Base-by-base conservation (phyloP, 2,888 invertebrate genomes). In the Agrilus biguttatus region DNA sequence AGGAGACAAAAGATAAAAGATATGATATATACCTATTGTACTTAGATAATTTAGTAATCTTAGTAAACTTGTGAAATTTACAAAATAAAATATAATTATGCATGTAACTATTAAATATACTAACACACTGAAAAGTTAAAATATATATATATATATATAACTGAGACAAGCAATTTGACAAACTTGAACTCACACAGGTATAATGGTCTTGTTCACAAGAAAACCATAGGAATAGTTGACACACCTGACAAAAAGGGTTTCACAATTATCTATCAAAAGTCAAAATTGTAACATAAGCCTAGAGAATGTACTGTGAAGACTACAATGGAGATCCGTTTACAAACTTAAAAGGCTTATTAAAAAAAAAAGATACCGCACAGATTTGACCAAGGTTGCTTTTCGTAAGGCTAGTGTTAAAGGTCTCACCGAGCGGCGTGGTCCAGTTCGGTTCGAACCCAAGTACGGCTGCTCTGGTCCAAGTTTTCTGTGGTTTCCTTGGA, bases 161-260 rank as follows among this genome's bases (percentile, higher is more conserved):
- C n/a, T n/a, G 92, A 97, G 68, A 78, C 90, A 33, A 88, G 86
- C 71, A 97, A 97, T 70, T 75, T 97, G 69, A 86, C 84, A 61
- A 90, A 89, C 70, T 73, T 88, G 56, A 91, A 86, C 70, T 89
- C 92, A 41, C 92, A 80, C 74, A 83, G 91, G 55, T 95, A 90
- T 76, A 95, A 88, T 69, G 97, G 97, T 41, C 68, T 96, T 55
- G 79, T 96, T 55, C 92, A 95, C 68, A 84, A 81, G 64, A 91
- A 91, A 67, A 83, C 88, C 36, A 75, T 97, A 54, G 90, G 90
- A 55, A 76, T 97, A 62, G 77, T 82, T 28, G 83, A 84, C 57
- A 82, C 86, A 49, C 76, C 86, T 42, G 89, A 90, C 69, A 91
- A 93, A 67, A 92, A 95, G 68, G 96, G 96, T 44, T 90, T 97